phyloP scores from a whole-genome alignment of 2,113 vertebrate genomes.

The Cyphomyrus plagiostoma region DNA sequence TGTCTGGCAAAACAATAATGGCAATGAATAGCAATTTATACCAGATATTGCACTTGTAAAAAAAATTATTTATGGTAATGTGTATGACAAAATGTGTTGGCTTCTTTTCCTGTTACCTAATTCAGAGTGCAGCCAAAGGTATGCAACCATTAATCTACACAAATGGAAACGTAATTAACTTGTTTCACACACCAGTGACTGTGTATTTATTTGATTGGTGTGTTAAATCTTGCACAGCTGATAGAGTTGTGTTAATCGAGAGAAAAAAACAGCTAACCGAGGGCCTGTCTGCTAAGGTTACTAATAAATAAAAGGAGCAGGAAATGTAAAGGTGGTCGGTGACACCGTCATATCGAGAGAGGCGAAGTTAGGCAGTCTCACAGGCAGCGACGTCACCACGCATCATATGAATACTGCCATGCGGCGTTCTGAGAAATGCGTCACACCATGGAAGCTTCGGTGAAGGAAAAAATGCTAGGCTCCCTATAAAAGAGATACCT shows the following conservation, averaged over 20 bases:
- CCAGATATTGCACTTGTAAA: background rate
- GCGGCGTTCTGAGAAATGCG: background rate
- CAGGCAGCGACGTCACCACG: background rate
- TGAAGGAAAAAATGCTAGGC: background rate
- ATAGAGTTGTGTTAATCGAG: slow-evolving; percentile 21
- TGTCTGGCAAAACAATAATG: background rate
- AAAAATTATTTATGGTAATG: slow-evolving; percentile 69
- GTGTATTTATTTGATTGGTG: slow-evolving; percentile 15
- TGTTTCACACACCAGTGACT: slow-evolving; percentile 16
- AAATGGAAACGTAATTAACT: slow-evolving; percentile 19
- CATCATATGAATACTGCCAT: background rate
- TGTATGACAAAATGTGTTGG: slow-evolving; percentile 29
- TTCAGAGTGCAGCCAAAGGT: slow-evolving; percentile 8
- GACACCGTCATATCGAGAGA: background rate
- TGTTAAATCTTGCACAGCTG: slow-evolving; percentile 16
- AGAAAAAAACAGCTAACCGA: background rate
- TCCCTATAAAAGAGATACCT: background rate
- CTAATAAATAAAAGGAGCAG: background rate
- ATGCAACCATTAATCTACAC: slow-evolving; percentile 13
- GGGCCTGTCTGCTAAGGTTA: background rate
- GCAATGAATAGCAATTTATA: background rate
- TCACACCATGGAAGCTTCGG: background rate
- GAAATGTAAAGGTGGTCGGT: background rate
- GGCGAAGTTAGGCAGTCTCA: background rate
- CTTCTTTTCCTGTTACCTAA: background rate